Percentiles rank a stretch among this genome's conserved stretches.
phyloP scores from a whole-genome alignment of 2,797 vertebrate species.

The Eulemur coronatus region DNA sequence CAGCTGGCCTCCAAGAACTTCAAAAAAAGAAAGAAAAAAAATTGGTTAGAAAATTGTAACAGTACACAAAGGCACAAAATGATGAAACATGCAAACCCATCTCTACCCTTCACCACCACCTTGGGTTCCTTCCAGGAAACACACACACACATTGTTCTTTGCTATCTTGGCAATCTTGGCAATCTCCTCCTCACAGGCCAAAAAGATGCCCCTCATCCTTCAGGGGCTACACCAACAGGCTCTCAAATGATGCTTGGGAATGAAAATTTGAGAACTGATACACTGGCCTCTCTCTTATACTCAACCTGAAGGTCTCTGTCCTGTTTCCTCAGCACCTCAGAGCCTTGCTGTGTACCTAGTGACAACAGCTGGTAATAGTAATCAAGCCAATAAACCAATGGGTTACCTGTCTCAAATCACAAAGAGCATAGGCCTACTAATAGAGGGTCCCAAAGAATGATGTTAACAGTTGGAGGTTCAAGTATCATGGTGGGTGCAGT shows the following conservation, averaged over 20 bases:
- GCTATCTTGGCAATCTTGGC: background rate
- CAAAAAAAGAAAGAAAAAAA: background rate
- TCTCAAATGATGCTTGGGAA: background rate
- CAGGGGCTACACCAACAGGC: background rate
- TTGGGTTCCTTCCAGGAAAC: background rate
- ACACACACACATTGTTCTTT: background rate
- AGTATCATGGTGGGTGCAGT: background rate
- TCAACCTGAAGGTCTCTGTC: background rate
- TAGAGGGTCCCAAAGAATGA: background rate
- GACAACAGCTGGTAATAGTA: background rate
- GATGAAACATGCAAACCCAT: background rate
- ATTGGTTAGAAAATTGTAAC: constrained; percentile 18
- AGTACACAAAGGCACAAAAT: background rate
- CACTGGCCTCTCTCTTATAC: background rate
- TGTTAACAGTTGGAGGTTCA: background rate
- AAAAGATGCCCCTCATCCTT: background rate
- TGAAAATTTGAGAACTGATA: background rate
- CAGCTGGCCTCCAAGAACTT: background rate
- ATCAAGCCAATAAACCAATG: background rate
- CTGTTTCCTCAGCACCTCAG: background rate
- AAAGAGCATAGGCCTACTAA: background rate
- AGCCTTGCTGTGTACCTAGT: background rate
- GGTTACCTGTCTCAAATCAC: background rate
- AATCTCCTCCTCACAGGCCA: background rate
- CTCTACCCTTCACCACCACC: background rate